Percentiles rank a stretch among this genome's conserved stretches.
Conservation (phyloP, 2,888 invertebrate species). For the Noctua comes region DNA sequence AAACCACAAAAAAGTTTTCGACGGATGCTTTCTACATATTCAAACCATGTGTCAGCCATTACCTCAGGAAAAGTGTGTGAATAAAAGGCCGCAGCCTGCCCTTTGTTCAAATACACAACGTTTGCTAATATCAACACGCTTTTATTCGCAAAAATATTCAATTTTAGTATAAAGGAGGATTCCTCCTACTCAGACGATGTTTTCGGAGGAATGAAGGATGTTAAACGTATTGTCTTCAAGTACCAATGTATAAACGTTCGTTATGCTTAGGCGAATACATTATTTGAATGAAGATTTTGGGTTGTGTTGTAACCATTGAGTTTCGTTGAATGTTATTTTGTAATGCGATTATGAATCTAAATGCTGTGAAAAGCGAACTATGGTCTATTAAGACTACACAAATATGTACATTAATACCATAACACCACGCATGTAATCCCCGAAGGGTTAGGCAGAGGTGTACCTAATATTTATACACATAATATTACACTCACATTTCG, state of each 20-base stretch:
- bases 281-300: slow-evolving; percentile 27
- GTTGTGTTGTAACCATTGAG: background rate
- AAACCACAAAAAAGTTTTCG: too few species aligned
- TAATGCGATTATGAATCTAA: slow-evolving; percentile 24
- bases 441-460: too few species aligned
- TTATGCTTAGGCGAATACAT: slow-evolving; percentile 1
- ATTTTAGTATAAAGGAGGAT: slow-evolving; percentile 38
- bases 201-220: background rate
- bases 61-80: slow-evolving; percentile 15
- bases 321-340: slow-evolving; percentile 1
- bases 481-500: too few species aligned
- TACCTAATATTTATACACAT: too few species aligned
- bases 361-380: background rate
- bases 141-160: slow-evolving; percentile 54
- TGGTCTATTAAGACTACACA: too few species aligned
- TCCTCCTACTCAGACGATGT: background rate
- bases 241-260: slow-evolving; percentile 6
- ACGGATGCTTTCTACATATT: background rate
- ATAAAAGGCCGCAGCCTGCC: slow-evolving; percentile 23
- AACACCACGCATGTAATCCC: too few species aligned
- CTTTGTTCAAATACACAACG: slow-evolving; percentile 53
- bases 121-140: slow-evolving; percentile 52
- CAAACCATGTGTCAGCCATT: slow-evolving; percentile 34
- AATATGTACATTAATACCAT: too few species aligned
- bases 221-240: slow-evolving; percentile 19